These are phyloP conservation scores for Eupithecia tripunctaria DNA, from an alignment of 2,888 invertebrate genomes.

Conservation along the genomic window DNA sequence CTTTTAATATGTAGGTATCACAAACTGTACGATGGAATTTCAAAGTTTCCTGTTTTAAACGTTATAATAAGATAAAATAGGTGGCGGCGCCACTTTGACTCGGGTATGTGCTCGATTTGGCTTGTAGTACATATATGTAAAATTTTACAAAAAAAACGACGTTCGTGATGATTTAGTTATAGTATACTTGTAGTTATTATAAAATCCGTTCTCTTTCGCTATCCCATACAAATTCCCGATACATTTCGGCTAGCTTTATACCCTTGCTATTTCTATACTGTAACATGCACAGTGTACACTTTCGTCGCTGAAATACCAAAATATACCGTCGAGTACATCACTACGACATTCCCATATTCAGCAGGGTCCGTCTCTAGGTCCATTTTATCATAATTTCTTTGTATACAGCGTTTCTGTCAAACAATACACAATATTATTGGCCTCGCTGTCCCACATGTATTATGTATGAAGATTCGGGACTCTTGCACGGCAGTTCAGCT, in stretches of 20 bases:
- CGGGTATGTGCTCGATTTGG: too few relatives aligned
- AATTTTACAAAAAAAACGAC: too few relatives aligned
- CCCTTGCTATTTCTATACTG: not conserved
- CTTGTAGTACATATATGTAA: too few relatives aligned
- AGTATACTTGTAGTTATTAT: too few relatives aligned
- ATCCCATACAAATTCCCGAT: too few relatives aligned
- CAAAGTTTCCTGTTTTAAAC: too few relatives aligned
- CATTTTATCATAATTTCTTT: conserved; percentile 70
- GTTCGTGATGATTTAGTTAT: too few relatives aligned
- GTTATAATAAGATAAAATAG: too few relatives aligned
- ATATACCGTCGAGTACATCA: conserved; percentile 6
- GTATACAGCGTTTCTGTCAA: conserved; percentile 68
- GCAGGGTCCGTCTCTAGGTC: conserved; percentile 36
- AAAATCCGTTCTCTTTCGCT: too few relatives aligned
- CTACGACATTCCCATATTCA: conserved; percentile 15
- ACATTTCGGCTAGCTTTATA: not conserved
- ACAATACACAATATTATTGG: conserved; percentile 74
- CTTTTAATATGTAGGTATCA: too few relatives aligned
- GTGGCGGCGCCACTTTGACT: too few relatives aligned
- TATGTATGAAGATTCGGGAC: conserved; percentile 71
- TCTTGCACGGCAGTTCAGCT: conserved; percentile 46
- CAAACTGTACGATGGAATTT: too few relatives aligned
- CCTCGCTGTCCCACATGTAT: conserved; percentile 65
- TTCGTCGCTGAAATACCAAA: conserved; percentile 5
- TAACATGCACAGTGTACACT: not conserved